A percentile compares a stretch with the other conserved stretches of the same genome.
Conservation (phyloP, 2,888 invertebrate genomes). For the Homarus gammarus region DNA sequence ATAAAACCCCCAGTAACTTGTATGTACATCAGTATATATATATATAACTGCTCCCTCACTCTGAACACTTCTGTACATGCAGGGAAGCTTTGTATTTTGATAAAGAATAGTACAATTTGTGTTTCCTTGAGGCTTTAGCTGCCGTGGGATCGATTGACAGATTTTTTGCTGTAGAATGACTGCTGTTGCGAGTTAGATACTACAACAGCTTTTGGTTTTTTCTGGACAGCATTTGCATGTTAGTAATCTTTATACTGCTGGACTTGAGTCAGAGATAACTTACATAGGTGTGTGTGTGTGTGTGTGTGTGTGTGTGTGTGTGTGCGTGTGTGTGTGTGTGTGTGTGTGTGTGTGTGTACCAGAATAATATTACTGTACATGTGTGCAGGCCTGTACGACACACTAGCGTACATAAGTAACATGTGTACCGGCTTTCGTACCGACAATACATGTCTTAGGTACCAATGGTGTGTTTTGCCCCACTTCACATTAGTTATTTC, state of each 20-base stretch:
- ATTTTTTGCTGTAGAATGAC: no score
- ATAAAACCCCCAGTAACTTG: no score
- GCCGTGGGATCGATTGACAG: background rate
- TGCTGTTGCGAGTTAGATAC: no score
- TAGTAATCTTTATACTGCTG: background rate
- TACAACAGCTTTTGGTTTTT: no score
- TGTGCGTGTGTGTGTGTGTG: no score
- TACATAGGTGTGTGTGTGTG: background rate
- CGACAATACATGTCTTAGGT: no score
- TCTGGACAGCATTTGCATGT: constrained; percentile 1
- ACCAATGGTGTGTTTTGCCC: background rate
- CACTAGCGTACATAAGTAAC: background rate
- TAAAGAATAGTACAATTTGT: constrained; percentile 27
- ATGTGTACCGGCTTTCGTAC: background rate
- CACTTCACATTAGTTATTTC: no score
- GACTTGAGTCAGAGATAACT: background rate
- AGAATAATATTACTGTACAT: background rate
- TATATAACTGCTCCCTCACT: no score
- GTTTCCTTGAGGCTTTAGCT: background rate
- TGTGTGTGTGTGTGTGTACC: no score
- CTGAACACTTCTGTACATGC: background rate
- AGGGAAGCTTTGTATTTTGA: constrained; percentile 26
- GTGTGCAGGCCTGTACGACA: constrained; percentile 5
- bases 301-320: no score
- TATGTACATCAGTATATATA: background rate